Base-by-base conservation (phyloP, 1,140 invertebrate species). In the Lepidurus arcticus region DNA sequence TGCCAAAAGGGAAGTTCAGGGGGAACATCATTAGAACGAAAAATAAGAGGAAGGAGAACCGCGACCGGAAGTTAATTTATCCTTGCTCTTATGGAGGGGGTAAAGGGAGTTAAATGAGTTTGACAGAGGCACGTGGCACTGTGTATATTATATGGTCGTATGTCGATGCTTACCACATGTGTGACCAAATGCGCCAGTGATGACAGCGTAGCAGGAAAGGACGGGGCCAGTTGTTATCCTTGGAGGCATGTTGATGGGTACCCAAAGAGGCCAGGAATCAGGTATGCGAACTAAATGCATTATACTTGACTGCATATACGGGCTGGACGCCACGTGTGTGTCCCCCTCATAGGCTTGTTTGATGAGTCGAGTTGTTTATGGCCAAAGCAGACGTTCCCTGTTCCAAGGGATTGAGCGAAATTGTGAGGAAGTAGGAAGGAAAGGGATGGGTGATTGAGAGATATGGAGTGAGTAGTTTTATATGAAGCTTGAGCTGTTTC, bases 141-240 rank as follows among this genome's bases (percentile, higher is more conserved):
- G 53, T 65, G 11, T 13, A 65, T 65, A 21, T 21, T 65, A 13
- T 9, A 65, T 21, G 53, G 53, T 65, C 53, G 53, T 65, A 65
- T 65, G 53, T 65, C 53, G 53, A 65, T 65, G 53, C 53, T 16
- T 65, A 65, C 53, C 53, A 65, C 53, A 65, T 65, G 53, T 65
- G 53, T 21, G 53, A 65, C 53, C 53, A 65, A 65, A 65, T 65
- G 53, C 13, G 53, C 53, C 16, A 13, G 53, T 65, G 53, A 65
- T 65, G 53, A 65, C 53, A 65, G 53, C 53, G 16, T 13, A 7
- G 16, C 53, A 34, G 34, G 34, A 34, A 34, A 3, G 34, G 34
- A 34, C 3, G 34, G 2, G 34, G 34, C 34, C 34, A 34, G 34
- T 34, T 34, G 34, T 34, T 34, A 34, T 34, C 34, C 34, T 34